Conservation (phyloP, 1,140 invertebrate genomes). For the Leptinotarsa lineolata region DNA sequence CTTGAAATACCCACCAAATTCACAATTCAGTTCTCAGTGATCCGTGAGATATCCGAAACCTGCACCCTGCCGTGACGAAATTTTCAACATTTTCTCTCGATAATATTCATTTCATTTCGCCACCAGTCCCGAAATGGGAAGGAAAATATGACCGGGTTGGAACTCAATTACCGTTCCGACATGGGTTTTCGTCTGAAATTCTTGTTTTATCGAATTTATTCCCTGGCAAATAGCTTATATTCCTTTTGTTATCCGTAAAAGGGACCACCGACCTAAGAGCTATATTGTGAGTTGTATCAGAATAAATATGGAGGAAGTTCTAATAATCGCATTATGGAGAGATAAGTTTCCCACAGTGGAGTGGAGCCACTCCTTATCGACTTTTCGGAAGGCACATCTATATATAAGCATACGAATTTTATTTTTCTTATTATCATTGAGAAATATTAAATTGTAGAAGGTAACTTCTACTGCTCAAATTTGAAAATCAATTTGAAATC, state of each 20-base stretch:
- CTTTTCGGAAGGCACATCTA: too few species aligned
- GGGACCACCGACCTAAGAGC: background rate
- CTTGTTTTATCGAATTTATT: background rate
- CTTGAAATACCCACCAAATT: too few species aligned
- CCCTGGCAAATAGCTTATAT: background rate
- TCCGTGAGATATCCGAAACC: too few species aligned
- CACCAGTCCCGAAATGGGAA: background rate
- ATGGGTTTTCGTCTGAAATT: slow-evolving; percentile 1
- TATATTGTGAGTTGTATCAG: slow-evolving; percentile 5
- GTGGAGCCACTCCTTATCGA: too few species aligned
- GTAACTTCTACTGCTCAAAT: too few species aligned
- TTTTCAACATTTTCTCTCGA: too few species aligned
- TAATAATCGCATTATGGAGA: background rate
- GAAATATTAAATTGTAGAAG: too few species aligned
- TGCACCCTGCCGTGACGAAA: too few species aligned
- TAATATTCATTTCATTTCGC: background rate
- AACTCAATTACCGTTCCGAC: slow-evolving; percentile 4
- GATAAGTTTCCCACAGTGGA: background rate
- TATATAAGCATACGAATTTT: too few species aligned
- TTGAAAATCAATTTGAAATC: too few species aligned
- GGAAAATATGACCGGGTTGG: background rate
- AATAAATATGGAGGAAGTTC: background rate
- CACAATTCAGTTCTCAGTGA: too few species aligned
- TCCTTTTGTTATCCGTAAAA: background rate
- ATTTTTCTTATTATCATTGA: too few species aligned